Conservation (phyloP, 2,888 invertebrate genomes). For the Hydroisotoma schaefferi region DNA sequence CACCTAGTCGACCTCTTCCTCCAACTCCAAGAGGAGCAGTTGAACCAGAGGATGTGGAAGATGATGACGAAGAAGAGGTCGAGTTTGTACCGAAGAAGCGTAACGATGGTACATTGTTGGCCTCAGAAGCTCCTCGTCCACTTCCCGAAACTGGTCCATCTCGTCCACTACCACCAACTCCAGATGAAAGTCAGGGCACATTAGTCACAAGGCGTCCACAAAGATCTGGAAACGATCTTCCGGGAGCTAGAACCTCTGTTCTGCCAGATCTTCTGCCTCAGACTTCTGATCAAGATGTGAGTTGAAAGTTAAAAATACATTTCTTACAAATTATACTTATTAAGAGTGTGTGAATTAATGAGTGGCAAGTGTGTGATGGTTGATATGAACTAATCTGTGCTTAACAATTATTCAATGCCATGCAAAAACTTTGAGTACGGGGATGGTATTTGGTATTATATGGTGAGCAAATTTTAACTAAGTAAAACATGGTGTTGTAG, state of each 20-base stretch:
- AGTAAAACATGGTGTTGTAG: too few relatives aligned
- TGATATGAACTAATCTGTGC: too few relatives aligned
- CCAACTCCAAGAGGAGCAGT: slow-evolving; percentile 43
- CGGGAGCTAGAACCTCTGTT: slow-evolving; percentile 77
- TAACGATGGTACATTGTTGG: slow-evolving; percentile 90
- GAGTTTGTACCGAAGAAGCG: slow-evolving; percentile 54
- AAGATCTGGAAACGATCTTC: slow-evolving; percentile 25
- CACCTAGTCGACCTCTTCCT: slow-evolving; percentile 63
- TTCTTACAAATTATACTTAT: neutral
- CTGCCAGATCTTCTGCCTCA: slow-evolving; percentile 92
- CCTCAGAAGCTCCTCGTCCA: slow-evolving; percentile 94
- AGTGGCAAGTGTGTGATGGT: too few relatives aligned
- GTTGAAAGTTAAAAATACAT: slow-evolving; percentile 5
- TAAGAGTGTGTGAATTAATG: neutral
- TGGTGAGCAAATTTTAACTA: too few relatives aligned
- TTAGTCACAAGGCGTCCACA: slow-evolving; percentile 45
- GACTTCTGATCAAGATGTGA: slow-evolving; percentile 50
- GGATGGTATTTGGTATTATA: too few relatives aligned
- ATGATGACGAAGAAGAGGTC: slow-evolving; percentile 69
- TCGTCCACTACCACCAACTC: slow-evolving; percentile 89
- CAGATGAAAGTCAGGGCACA: slow-evolving; percentile 64
- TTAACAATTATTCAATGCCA: too few relatives aligned
- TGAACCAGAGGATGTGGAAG: slow-evolving; percentile 57
- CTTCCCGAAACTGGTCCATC: slow-evolving; percentile 74
- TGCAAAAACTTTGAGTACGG: too few relatives aligned